These are phyloP conservation scores for Chionoecetes opilio DNA, from an alignment of 1,140 invertebrate genomes.

Conservation along the genomic window DNA sequence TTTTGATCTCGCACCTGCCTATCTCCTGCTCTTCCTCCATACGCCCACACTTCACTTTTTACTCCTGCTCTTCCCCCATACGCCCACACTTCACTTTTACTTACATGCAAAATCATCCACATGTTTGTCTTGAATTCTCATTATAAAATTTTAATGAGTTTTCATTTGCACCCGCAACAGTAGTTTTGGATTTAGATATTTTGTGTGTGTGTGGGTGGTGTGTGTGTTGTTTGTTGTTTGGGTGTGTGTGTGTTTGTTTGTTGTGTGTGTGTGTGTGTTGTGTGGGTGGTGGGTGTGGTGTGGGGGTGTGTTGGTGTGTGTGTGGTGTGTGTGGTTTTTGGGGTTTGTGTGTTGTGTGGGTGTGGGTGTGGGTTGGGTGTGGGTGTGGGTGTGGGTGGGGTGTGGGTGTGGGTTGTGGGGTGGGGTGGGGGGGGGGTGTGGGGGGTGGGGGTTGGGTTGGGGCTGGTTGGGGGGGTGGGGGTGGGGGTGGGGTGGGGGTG, in stretches of 20 bases:
- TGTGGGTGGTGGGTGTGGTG: too few species aligned
- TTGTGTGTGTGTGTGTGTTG: too few species aligned
- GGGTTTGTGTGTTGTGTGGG: too few species aligned
- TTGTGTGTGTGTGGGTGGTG: background rate
- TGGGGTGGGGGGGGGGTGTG: too few species aligned
- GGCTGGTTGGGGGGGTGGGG: too few species aligned
- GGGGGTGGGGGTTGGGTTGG: too few species aligned
- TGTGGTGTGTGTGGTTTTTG: too few species aligned
- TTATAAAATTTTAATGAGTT: constrained; percentile 57
- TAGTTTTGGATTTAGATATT: constrained; percentile 8
- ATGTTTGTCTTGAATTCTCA: constrained; percentile 48
- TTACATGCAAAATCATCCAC: background rate
- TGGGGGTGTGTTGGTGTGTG: background rate
- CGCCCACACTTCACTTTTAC: background rate
- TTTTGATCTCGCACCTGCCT: background rate
- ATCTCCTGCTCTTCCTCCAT: too few species aligned
- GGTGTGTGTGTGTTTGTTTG: too few species aligned
- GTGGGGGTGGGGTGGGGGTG: too few species aligned
- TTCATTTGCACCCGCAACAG: background rate
- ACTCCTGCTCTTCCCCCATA: background rate
- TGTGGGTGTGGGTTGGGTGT: background rate
- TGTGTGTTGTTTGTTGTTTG: too few species aligned
- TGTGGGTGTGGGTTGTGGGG: too few species aligned
- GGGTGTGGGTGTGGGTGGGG: background rate
- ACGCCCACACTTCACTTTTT: background rate